These are phyloP conservation scores for Achroia grisella DNA, from an alignment of 1,140 invertebrate genomes.

Conservation along the genomic window DNA sequence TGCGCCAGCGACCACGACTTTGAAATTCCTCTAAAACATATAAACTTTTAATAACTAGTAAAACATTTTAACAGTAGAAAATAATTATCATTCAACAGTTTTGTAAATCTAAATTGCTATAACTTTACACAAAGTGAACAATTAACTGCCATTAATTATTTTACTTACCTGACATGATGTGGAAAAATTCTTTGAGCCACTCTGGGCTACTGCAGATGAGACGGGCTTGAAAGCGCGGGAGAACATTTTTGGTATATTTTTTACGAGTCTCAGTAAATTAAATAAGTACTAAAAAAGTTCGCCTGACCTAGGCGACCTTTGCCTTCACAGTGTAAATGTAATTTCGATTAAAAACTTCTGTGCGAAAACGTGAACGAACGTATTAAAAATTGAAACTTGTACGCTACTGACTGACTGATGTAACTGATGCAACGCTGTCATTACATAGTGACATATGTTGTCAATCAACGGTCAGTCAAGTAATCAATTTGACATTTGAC, in stretches of 20 bases:
- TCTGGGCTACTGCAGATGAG: constrained; percentile 52
- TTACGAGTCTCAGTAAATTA: neutral
- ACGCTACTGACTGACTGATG: neutral
- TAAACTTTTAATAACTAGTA: no score
- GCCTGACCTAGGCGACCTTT: constrained; percentile 64
- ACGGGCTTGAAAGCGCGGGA: constrained; percentile 71
- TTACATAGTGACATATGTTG: no score
- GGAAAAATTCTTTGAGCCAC: constrained; percentile 71
- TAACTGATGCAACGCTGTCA: no score
- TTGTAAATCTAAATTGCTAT: no score
- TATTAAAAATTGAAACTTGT: constrained; percentile 35
- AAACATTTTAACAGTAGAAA: neutral
- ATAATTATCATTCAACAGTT: no score
- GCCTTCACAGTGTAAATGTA: no score
- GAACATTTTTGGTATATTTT: constrained; percentile 64
- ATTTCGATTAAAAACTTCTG: no score
- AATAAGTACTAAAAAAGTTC: constrained; percentile 10
- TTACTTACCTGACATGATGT: constrained; percentile 71
- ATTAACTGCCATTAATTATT: neutral
- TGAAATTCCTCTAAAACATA: constrained; percentile 78
- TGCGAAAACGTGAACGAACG: constrained; percentile 43
- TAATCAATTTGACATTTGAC: no score
- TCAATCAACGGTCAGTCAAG: no score
- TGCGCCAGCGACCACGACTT: constrained; percentile 97
- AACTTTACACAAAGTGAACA: no score